Evolutionary conservation across 2,888 invertebrate genomes (phyloP).

Genomic region (Patella depressa): DNA sequence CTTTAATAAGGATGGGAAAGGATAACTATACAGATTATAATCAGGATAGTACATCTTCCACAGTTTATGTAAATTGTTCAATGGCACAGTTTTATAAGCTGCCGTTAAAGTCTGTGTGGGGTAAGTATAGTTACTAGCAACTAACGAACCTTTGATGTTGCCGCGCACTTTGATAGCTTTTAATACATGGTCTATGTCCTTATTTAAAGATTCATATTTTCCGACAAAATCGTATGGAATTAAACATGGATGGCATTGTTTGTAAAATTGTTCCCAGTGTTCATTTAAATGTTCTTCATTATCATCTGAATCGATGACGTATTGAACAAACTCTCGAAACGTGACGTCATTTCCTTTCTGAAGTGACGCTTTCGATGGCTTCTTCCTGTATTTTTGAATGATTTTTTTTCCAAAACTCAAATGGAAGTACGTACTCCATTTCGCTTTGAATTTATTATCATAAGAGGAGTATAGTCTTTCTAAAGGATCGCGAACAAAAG

Average conservation of each 20-base stretch:
- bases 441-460: slow-evolving; percentile 82
- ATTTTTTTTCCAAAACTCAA: slow-evolving; percentile 61
- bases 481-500: slow-evolving; percentile 90
- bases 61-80: slow-evolving; percentile 65
- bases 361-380: slow-evolving; percentile 33
- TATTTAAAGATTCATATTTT: slow-evolving; percentile 83
- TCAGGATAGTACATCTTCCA: slow-evolving; percentile 80
- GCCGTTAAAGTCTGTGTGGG: slow-evolving; percentile 31
- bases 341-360: slow-evolving; percentile 37
- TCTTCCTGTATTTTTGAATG: slow-evolving; percentile 31
- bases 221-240: slow-evolving; percentile 89
- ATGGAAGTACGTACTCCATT: slow-evolving; percentile 69
- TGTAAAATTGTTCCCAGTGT: slow-evolving; percentile 87
- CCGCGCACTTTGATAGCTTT: slow-evolving; percentile 18
- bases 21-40: slow-evolving; percentile 86
- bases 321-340: slow-evolving; percentile 38
- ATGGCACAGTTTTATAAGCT: slow-evolving; percentile 79
- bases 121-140: slow-evolving; percentile 25
- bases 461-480: slow-evolving; percentile 89
- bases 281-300: slow-evolving; percentile 74
- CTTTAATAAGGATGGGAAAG: slow-evolving; percentile 44
- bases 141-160: slow-evolving; percentile 31
- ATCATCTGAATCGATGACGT: slow-evolving; percentile 35
- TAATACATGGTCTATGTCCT: slow-evolving; percentile 32
- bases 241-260: slow-evolving; percentile 86